A percentile compares a stretch with the other conserved stretches of the same genome.
Conservation (phyloP, 2,113 vertebrate genomes). For the Microtus richardsoni region DNA sequence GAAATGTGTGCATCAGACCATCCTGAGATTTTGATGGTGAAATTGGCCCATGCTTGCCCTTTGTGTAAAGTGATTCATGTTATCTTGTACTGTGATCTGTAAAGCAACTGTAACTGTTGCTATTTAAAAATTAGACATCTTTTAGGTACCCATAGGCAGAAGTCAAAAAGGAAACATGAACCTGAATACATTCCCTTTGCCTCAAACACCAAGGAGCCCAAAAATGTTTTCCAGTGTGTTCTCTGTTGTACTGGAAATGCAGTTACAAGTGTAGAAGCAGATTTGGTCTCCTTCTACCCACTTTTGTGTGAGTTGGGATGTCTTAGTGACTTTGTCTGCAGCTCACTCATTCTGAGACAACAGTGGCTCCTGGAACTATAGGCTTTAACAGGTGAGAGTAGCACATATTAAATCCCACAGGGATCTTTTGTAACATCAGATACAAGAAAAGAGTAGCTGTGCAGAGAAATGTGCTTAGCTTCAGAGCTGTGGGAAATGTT, state of each 20-base stretch:
- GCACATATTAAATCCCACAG: accelerated
- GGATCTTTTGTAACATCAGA: background rate
- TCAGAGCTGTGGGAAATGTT: background rate
- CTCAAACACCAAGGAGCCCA: background rate
- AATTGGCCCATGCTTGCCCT: background rate
- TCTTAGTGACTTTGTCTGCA: background rate
- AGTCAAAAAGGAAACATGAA: background rate
- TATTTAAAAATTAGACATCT: background rate
- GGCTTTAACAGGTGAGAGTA: background rate
- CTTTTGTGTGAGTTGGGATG: background rate
- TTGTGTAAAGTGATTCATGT: slow-evolving; percentile 58
- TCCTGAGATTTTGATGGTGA: background rate
- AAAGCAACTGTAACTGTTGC: background rate
- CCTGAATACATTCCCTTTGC: slow-evolving; percentile 47
- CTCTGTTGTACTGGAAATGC: background rate
- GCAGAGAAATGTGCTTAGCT: background rate
- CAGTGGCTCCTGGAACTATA: background rate
- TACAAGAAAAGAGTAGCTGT: background rate
- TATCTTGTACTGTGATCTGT: background rate
- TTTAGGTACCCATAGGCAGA: background rate
- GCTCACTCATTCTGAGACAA: background rate
- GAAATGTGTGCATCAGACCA: too few species aligned
- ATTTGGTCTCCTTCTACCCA: background rate
- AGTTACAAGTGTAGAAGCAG: background rate
- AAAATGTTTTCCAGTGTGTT: background rate